Evolutionary conservation across 2,888 invertebrate species (phyloP).

Genomic region (Drosophila maculinotata): DNA sequence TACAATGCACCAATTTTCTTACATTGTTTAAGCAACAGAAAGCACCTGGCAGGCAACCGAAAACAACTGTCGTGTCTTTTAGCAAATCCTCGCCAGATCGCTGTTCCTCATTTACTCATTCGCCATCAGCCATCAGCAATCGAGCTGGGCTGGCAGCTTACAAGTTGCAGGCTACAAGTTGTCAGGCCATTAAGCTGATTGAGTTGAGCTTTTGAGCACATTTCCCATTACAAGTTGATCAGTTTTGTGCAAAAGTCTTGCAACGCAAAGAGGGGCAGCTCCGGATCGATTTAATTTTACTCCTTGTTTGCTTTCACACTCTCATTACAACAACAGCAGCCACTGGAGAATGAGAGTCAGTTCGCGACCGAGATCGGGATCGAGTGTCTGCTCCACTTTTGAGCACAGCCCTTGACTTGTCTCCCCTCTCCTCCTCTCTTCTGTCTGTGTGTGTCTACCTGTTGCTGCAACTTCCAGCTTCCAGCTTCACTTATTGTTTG

Average conservation of each 20-base stretch:
- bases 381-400: constrained; percentile 65
- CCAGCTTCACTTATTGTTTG: not conserved
- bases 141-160: constrained; percentile 32
- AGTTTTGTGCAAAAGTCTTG: constrained; percentile 42
- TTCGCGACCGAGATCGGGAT: constrained; percentile 18
- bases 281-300: constrained; percentile 69
- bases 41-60: constrained; percentile 42
- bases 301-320: constrained; percentile 82
- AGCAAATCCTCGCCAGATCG: constrained; percentile 33
- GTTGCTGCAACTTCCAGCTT: constrained; percentile 7
- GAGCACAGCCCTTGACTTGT: constrained; percentile 32
- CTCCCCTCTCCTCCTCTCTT: not conserved
- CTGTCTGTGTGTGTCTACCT: constrained; percentile 11
- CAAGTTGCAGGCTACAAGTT: constrained; percentile 61
- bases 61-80: constrained; percentile 31
- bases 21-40: constrained; percentile 34
- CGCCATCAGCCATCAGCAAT: constrained; percentile 33
- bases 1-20: constrained; percentile 32
- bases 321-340: constrained; percentile 55
- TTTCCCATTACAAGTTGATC: constrained; percentile 79
- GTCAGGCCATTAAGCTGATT: constrained; percentile 79
- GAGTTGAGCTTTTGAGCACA: constrained; percentile 73
- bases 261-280: constrained; percentile 19
- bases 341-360: constrained; percentile 18
- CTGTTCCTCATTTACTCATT: constrained; percentile 21